phyloP scores from a whole-genome alignment of 2,888 invertebrate species.

The Trissonchulus latispiculum region DNA sequence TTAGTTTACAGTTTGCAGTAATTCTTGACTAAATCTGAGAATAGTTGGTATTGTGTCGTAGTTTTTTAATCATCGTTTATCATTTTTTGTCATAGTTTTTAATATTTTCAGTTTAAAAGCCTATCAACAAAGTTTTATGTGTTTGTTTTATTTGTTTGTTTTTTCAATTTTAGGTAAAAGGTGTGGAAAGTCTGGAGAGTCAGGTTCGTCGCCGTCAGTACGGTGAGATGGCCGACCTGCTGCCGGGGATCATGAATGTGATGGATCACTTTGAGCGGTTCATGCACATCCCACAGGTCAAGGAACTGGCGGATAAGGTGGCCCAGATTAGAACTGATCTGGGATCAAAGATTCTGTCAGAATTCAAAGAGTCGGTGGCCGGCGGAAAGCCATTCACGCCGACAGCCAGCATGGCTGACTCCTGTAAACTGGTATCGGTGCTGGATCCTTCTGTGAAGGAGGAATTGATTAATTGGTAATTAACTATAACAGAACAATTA shows the following conservation, averaged over 20 bases:
- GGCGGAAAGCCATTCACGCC: neutral
- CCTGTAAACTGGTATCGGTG: constrained; percentile 71
- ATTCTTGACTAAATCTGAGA: no score
- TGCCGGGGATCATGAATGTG: constrained; percentile 92
- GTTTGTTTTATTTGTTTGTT: no score
- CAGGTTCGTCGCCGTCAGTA: constrained; percentile 58
- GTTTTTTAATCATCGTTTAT: no score
- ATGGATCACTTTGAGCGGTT: constrained; percentile 85
- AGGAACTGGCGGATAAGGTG: constrained; percentile 66
- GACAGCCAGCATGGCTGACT: constrained; percentile 53
- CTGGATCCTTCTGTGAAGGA: constrained; percentile 72
- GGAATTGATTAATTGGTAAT: constrained; percentile 54
- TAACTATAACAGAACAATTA: no score
- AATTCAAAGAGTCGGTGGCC: constrained; percentile 63
- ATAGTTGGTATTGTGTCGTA: no score
- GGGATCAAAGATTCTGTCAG: constrained; percentile 74
- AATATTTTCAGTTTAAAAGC: no score
- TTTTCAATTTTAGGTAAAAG: neutral
- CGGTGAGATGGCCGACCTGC: constrained; percentile 78
- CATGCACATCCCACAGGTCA: constrained; percentile 79
- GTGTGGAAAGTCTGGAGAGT: constrained; percentile 6
- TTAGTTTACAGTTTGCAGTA: no score
- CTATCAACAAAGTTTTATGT: neutral
- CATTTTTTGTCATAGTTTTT: no score
- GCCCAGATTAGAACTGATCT: constrained; percentile 57